A percentile compares a stretch with the other conserved stretches of the same genome.
phyloP scores from a whole-genome alignment of 2,888 invertebrate genomes.

The Trachelus tabidus region DNA sequence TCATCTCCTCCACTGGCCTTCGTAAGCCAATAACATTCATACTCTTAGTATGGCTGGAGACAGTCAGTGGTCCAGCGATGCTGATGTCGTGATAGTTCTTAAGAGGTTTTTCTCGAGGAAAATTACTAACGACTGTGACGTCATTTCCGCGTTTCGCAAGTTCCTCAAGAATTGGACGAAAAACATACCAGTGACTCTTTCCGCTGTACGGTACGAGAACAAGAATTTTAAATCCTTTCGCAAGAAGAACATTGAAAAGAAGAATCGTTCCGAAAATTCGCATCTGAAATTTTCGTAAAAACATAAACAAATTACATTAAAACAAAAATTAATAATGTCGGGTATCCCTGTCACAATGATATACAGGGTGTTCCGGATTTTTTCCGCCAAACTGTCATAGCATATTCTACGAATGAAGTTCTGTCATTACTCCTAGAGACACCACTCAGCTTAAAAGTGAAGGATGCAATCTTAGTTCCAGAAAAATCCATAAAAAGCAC shows the following conservation, averaged over 20 bases:
- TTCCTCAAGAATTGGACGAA: slow-evolving; percentile 10
- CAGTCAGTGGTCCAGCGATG: slow-evolving; percentile 5
- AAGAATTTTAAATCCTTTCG: slow-evolving; percentile 9
- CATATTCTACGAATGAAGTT: no score
- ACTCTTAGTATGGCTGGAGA: background rate
- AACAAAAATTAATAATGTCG: background rate
- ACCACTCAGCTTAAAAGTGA: no score
- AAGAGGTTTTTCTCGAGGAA: slow-evolving; percentile 1
- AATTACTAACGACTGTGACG: slow-evolving; percentile 12
- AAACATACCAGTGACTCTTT: slow-evolving; percentile 13
- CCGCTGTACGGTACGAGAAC: slow-evolving; percentile 7
- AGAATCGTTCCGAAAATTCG: background rate
- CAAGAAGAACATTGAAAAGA: background rate
- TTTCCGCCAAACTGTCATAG: no score
- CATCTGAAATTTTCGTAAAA: background rate
- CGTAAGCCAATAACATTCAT: background rate
- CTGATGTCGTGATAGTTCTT: slow-evolving; percentile 14
- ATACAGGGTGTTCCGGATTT: no score
- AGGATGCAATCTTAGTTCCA: no score
- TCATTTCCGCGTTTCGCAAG: slow-evolving; percentile 16
- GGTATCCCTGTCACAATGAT: no score
- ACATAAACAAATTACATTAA: background rate
- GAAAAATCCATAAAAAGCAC: no score
- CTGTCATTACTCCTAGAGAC: no score
- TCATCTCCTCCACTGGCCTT: background rate